Base-by-base conservation (phyloP, 2,888 invertebrate species). In the Sisyra terminalis region DNA sequence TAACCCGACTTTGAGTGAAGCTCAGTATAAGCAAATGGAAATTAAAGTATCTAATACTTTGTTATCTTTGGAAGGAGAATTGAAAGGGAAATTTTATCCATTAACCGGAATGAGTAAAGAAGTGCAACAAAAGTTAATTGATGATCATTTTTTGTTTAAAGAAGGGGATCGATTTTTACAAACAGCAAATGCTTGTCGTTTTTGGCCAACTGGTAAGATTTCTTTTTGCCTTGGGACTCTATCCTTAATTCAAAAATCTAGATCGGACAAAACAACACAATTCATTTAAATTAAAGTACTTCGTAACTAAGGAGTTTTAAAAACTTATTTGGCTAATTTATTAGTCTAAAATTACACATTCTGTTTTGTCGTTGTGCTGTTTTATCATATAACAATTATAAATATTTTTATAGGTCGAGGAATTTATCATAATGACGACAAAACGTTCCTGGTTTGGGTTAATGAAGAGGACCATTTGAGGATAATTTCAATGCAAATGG, bases 401-500 rank as follows among this genome's bases (percentile, higher is more conserved):
- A n/a, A n/a, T n/a, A n/a, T n/a, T n/a, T n/a, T n/a, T n/a, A n/a
- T 24, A 24, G 90, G 89, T 49, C 82, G 96, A 61, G 96, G 96
- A 56, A 94, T 96, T 68, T 96, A 77, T 75, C 86, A 87, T 71
- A 96, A 96, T 60, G 83, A 87, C 59, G 77, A 76, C 67, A 93
- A 93, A 71, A 90, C 89, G 50, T 96, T 96, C 79, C 70, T 90
- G 61, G 84, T 94, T 50, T 96, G 96, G 94, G 80, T 86, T 67
- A 93, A 93, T 60, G 94, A 96, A 65, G 94, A 96, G 66, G 96
- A 96, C 71, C 96, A 96, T 65, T 75, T 94, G 57, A 80, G 94
- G 51, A 83, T 96, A 56, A 96, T 96, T 67, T 92, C 92, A 55
- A 92, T 96, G 92, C 89, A 94, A 67, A 79, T 78, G 75, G 94